phyloP scores from a whole-genome alignment of 2,888 invertebrate species.

The Coenonympha arcania region DNA sequence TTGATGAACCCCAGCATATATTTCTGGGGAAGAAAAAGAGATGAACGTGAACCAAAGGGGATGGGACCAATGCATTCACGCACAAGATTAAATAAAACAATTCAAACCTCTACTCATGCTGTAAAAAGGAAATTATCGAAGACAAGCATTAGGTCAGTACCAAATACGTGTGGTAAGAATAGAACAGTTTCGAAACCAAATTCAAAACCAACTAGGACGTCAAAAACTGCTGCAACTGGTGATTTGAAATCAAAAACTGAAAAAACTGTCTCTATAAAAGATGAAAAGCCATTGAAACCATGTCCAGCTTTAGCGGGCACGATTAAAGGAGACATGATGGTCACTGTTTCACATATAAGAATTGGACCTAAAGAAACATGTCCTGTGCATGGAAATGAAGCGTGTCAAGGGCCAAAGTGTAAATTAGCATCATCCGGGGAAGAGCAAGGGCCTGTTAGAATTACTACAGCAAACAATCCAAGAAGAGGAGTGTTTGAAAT shows the following conservation, averaged over 20 bases:
- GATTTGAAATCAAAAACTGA: no score
- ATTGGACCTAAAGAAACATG: slow-evolving; percentile 53
- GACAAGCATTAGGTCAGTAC: slow-evolving; percentile 9
- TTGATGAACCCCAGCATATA: slow-evolving; percentile 45
- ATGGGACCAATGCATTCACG: slow-evolving; percentile 42
- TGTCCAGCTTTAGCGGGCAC: slow-evolving; percentile 36
- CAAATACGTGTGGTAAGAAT: not conserved
- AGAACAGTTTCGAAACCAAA: slow-evolving; percentile 3
- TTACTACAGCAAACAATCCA: slow-evolving; percentile 52
- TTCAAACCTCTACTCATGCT: slow-evolving; percentile 25
- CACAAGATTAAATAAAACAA: slow-evolving; percentile 29
- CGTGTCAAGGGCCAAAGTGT: slow-evolving; percentile 58
- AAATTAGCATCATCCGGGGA: slow-evolving; percentile 39
- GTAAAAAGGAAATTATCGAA: slow-evolving; percentile 21
- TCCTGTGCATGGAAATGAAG: slow-evolving; percentile 46
- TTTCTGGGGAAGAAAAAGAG: slow-evolving; percentile 50
- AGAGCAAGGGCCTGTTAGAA: slow-evolving; percentile 50
- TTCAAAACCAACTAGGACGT: slow-evolving; percentile 23
- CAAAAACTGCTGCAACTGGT: slow-evolving; percentile 32
- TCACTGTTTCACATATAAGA: slow-evolving; percentile 56
- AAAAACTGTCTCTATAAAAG: slow-evolving; percentile 49
- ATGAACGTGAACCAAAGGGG: slow-evolving; percentile 38
- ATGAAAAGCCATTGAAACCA: slow-evolving; percentile 33
- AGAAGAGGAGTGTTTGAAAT: slow-evolving; percentile 65
- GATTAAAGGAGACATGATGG: slow-evolving; percentile 48